A percentile compares a stretch with the other conserved stretches of the same genome.
Conservation (phyloP, 2,888 invertebrate species). For the Sepiola atlantica region DNA sequence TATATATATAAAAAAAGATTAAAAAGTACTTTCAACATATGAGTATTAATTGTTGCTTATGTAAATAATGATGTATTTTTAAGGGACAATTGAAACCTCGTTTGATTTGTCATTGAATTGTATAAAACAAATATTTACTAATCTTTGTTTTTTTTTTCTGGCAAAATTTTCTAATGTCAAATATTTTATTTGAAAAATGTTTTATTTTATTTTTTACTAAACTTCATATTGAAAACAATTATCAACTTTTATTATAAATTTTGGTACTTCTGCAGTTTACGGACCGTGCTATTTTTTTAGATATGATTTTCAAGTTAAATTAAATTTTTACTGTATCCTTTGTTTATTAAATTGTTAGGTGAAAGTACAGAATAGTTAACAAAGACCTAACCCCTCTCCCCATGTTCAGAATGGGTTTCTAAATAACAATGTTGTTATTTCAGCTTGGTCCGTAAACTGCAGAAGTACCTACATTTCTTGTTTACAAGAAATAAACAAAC, state of each 20-base stretch:
- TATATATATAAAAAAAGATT: too few relatives aligned
- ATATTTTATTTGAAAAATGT: neutral
- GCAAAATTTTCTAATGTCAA: neutral
- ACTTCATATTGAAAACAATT: neutral
- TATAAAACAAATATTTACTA: conserved; percentile 32
- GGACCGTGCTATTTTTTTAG: too few relatives aligned
- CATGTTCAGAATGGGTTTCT: too few relatives aligned
- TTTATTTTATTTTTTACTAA: neutral
- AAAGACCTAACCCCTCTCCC: too few relatives aligned
- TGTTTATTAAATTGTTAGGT: too few relatives aligned
- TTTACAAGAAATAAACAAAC: neutral
- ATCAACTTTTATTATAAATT: neutral
- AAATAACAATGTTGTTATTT: too few relatives aligned
- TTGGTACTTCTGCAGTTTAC: too few relatives aligned
- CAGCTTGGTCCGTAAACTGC: too few relatives aligned
- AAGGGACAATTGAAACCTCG: neutral
- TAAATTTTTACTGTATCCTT: too few relatives aligned
- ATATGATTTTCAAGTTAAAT: too few relatives aligned
- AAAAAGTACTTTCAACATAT: neutral
- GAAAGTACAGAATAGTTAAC: too few relatives aligned
- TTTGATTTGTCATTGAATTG: neutral
- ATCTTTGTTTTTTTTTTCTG: neutral
- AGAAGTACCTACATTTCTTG: too few relatives aligned
- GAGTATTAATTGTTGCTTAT: neutral
- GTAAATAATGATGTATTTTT: neutral